Percentiles rank a stretch among this genome's conserved stretches.
Evolutionary conservation across 92 coral and sea anemone genomes (phyloP).

Genomic region (Ricordea florida): DNA sequence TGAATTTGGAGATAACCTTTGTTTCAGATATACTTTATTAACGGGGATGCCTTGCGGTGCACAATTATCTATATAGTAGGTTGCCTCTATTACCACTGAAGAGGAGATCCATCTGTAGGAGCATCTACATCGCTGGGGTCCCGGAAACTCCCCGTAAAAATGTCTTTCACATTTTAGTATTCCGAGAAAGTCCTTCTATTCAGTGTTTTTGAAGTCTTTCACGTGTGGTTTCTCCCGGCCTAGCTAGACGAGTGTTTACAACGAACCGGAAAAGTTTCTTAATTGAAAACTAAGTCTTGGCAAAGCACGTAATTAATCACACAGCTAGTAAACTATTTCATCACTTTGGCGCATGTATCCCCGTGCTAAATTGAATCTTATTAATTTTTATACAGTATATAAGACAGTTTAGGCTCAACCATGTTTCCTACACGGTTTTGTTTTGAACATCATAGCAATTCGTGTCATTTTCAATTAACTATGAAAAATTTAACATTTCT

Average conservation of each 20-base stretch:
- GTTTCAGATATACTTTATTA: constrained; percentile 6
- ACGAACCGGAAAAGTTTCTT: constrained; percentile 29
- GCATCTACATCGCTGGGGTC: no score
- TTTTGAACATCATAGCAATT: no score
- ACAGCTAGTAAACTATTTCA: not conserved
- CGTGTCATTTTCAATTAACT: no score
- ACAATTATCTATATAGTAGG: not conserved
- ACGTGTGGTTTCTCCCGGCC: not conserved
- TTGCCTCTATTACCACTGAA: not conserved
- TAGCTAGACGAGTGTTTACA: constrained; percentile 14
- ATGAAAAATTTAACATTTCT: no score
- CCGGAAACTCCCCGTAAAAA: no score
- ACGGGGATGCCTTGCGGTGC: not conserved
- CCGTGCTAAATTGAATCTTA: not conserved
- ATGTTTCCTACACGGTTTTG: no score
- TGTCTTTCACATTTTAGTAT: no score
- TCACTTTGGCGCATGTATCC: not conserved
- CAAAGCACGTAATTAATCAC: constrained; percentile 28
- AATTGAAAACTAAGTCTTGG: constrained; percentile 26
- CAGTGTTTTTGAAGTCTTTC: constrained; percentile 6
- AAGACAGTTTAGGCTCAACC: no score
- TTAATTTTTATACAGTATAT: no score
- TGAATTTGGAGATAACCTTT: constrained; percentile 12
- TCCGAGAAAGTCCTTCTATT: no score
- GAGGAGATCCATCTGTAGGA: no score